These are phyloP conservation scores for Mactra quadrangularis DNA, from an alignment of 1,140 invertebrate species.

Conservation along the genomic window DNA sequence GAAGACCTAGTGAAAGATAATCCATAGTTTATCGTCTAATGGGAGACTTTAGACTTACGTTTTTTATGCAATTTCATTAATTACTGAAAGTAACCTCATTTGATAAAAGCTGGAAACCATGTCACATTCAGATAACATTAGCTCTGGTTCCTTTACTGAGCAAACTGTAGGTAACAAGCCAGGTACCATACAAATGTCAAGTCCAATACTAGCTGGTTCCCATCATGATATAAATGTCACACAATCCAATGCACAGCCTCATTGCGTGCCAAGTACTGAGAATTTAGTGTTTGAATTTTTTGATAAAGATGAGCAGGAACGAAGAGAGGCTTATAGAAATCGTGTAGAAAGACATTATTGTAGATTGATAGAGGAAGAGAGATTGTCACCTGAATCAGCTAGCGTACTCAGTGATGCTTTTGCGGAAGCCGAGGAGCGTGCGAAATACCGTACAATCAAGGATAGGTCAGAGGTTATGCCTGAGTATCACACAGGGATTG, in stretches of 20 bases:
- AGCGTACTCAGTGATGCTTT: constrained; percentile 64
- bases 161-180: constrained; percentile 12
- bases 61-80: constrained; percentile 25
- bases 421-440: constrained; percentile 54
- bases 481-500: constrained; percentile 63
- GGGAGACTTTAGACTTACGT: constrained; percentile 16
- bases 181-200: constrained; percentile 36
- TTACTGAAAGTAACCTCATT: constrained; percentile 10
- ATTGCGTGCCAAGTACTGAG: constrained; percentile 7
- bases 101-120: constrained; percentile 30
- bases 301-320: constrained; percentile 58
- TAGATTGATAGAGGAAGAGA: constrained; percentile 61
- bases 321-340: constrained; percentile 56
- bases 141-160: constrained; percentile 15
- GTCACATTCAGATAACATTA: constrained; percentile 23
- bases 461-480: constrained; percentile 29
- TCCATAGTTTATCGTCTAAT: not conserved
- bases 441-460: constrained; percentile 37
- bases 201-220: constrained; percentile 34
- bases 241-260: constrained; percentile 10
- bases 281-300: constrained; percentile 48
- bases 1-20: not conserved
- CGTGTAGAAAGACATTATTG: constrained; percentile 66
- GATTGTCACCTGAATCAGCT: constrained; percentile 57
- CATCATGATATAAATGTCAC: constrained; percentile 13